Evolutionary conservation across 2,113 vertebrate genomes (phyloP).

Genomic region (Ramphastos sulfuratus): DNA sequence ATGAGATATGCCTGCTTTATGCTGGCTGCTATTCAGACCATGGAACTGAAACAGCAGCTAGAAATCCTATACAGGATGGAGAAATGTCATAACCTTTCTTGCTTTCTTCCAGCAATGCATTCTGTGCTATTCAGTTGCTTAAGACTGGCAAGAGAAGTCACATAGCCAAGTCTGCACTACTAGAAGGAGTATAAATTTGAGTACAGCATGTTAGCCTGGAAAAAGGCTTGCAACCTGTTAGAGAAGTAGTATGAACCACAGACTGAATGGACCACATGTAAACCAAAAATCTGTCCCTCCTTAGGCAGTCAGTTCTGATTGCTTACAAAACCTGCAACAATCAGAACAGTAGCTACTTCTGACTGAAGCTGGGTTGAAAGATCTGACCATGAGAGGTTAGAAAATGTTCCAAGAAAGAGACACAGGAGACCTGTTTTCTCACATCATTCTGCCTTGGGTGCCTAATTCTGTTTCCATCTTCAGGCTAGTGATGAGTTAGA

Average conservation of each 20-base stretch:
- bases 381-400: neutral
- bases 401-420: neutral
- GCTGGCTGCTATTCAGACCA: neutral
- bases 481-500: neutral
- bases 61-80: neutral
- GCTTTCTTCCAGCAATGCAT: neutral
- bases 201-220: neutral
- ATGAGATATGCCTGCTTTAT: neutral
- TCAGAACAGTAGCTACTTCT: neutral
- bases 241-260: neutral
- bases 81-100: slow-evolving; percentile 26
- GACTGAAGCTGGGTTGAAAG: neutral
- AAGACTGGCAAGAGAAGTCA: neutral
- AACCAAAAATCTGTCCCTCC: neutral
- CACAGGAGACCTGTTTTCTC: neutral
- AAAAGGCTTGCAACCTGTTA: neutral
- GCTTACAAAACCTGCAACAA: neutral
- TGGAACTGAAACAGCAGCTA: neutral
- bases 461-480: neutral
- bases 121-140: neutral
- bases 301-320: neutral
- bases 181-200: neutral
- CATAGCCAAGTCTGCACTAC: neutral
- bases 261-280: neutral
- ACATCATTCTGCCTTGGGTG: neutral